These are phyloP conservation scores for Smutsia temminckii DNA, from an alignment of 2,797 vertebrate genomes.

Conservation along the genomic window DNA sequence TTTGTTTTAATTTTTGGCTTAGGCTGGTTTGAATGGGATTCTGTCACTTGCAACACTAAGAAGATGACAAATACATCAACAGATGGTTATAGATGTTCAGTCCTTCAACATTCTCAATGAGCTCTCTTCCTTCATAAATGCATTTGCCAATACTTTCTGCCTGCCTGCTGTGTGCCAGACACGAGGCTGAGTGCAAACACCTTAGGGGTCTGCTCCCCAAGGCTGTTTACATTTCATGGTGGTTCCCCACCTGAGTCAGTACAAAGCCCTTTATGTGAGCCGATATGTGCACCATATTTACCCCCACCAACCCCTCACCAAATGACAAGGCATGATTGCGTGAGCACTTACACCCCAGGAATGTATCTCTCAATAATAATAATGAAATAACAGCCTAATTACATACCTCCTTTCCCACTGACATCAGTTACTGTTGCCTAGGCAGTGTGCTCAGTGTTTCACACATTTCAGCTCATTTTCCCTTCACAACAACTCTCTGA, in stretches of 20 bases:
- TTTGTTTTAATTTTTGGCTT: neutral
- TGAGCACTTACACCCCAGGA: neutral
- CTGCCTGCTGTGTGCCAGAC: neutral
- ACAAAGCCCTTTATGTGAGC: neutral
- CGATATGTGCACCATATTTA: accelerated
- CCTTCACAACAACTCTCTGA: neutral
- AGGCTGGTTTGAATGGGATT: slow-evolving; percentile 7
- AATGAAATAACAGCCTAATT: neutral
- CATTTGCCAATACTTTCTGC: neutral
- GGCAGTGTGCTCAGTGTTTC: neutral
- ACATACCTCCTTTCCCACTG: neutral
- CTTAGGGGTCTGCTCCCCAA: neutral
- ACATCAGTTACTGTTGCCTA: neutral
- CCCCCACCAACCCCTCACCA: neutral
- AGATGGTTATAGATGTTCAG: neutral
- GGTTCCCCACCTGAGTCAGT: neutral
- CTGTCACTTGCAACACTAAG: neutral
- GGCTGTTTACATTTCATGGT: neutral
- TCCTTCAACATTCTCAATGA: neutral
- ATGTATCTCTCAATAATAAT: neutral
- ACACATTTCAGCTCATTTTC: neutral
- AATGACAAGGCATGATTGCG: neutral
- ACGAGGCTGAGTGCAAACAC: neutral
- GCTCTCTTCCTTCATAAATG: neutral
- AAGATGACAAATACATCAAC: neutral